phyloP scores from a whole-genome alignment of 2,113 vertebrate species.

The Oreotragus oreotragus region DNA sequence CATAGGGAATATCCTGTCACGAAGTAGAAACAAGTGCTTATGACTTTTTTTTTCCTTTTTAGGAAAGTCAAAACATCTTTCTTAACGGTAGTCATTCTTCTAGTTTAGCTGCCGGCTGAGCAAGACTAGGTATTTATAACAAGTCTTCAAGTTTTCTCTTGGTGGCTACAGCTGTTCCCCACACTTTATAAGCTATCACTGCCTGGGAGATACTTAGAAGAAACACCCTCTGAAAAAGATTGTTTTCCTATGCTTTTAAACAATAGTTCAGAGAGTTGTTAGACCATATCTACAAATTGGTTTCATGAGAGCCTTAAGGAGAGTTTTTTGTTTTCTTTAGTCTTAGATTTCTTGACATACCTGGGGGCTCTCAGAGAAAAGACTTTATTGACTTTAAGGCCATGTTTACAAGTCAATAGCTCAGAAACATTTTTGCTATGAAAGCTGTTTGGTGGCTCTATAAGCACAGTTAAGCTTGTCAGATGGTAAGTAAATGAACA shows the following conservation, averaged over 20 bases:
- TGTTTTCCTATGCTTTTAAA: background rate
- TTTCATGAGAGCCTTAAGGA: background rate
- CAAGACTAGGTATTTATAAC: background rate
- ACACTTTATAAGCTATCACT: background rate
- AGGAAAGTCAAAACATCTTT: background rate
- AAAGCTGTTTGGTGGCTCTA: background rate
- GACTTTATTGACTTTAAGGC: background rate
- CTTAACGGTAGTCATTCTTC: background rate
- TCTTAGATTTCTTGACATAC: conserved; percentile 14
- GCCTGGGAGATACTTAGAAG: conserved; percentile 3
- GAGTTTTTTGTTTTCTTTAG: background rate
- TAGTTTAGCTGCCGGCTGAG: background rate
- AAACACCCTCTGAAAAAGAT: background rate
- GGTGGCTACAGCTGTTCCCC: background rate
- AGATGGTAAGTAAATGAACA: background rate
- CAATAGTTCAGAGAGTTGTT: background rate
- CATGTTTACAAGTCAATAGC: background rate
- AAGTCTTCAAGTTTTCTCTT: background rate
- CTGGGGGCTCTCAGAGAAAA: background rate
- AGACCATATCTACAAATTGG: background rate
- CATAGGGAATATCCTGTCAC: background rate
- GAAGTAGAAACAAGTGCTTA: background rate
- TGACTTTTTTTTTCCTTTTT: conserved; percentile 31
- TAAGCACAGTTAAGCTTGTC: background rate
- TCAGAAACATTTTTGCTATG: conserved; percentile 1